Evolutionary conservation across 2,797 vertebrate genomes (phyloP).

Genomic region (Eutrigla gurnardus): DNA sequence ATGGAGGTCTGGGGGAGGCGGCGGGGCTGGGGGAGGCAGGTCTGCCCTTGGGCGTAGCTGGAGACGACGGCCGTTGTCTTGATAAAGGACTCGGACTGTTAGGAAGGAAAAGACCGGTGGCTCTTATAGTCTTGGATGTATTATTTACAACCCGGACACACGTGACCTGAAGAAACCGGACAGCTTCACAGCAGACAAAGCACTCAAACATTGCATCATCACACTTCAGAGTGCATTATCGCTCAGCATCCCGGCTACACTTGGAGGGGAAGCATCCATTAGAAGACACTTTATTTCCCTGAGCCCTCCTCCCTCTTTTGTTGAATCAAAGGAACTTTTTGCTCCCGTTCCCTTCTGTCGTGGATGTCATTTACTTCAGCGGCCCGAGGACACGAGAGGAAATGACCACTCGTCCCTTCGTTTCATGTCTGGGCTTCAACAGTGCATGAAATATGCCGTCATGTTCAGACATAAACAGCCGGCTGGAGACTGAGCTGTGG

Average conservation of each 20-base stretch:
- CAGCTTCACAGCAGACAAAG: conserved; percentile 29
- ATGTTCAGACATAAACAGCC: conserved; percentile 34
- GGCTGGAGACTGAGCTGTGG: conserved; percentile 19
- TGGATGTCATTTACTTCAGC: conserved; percentile 41
- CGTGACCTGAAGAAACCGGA: conserved; percentile 34
- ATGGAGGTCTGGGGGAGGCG: conserved; percentile 77
- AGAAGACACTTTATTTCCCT: conserved; percentile 15
- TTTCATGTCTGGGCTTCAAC: conserved; percentile 22
- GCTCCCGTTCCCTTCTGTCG: conserved; percentile 19
- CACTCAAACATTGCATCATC: conserved; percentile 57
- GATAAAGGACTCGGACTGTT: conserved; percentile 86
- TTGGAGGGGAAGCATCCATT: conserved; percentile 55
- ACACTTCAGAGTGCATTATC: conserved; percentile 45
- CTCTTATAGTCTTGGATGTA: neutral
- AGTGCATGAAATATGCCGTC: conserved; percentile 27
- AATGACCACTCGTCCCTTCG: conserved; percentile 19
- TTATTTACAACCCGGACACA: neutral
- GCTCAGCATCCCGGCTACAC: conserved; percentile 29
- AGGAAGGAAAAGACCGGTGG: neutral
- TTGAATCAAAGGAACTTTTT: conserved; percentile 46
- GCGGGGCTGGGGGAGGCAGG: conserved; percentile 83
- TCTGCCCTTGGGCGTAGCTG: conserved; percentile 84
- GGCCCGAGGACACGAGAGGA: conserved; percentile 29
- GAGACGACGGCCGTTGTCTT: conserved; percentile 88
- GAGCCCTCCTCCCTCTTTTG: conserved; percentile 42